Evolutionary conservation across 2,113 vertebrate species (phyloP), one percentile per base, ranked within the genome.

Genomic region (Setophaga petechia): DNA sequence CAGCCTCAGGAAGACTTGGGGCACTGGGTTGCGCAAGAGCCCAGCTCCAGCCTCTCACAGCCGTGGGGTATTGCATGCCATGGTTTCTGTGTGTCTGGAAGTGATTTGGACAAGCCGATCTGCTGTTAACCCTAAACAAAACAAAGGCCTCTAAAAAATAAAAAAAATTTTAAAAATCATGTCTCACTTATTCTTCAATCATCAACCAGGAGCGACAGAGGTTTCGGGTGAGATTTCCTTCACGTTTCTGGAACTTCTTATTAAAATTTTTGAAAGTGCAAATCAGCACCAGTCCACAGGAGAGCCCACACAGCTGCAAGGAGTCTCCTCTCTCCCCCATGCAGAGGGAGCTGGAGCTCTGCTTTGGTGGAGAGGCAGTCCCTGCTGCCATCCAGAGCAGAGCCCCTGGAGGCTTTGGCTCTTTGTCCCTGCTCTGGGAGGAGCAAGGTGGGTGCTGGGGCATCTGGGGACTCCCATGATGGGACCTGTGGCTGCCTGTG

Each of bases 51-150:
- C 84, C 89, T 89, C 79, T 77, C 43, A 12, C 39, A 68, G 95
- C 22, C 5, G 52, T 49, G 94, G 91, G 87, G 90, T 91, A 33
- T 93, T 96, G 97, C 94, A 97, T 93, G 95, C 95, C 94, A 92
- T 57, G 84, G 92, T 85, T 92, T 92, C 84, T 84, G 73, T 79
- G 92, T 89, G 96, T 96, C 97, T 97, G 97, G 97, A 97, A 97
- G 74, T 97, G 96, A 97, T 97, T 97, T 97, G 95, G 74, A 92
- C 86, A 75, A 95, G 86, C 77, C 5, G 1, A 93, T 95, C 96
- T 87, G 92, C 79, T 81, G 92, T 96, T 97, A 96, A 96, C 94
- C 95, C 97, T 93, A 63, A 96, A 89, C 86, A 94, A 97, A 97
- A 96, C 97, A 95, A 89, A 83, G 72, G 24, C 87, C 51, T 76